Base-by-base conservation (phyloP, 2,113 vertebrate genomes). In the Murina feae region DNA sequence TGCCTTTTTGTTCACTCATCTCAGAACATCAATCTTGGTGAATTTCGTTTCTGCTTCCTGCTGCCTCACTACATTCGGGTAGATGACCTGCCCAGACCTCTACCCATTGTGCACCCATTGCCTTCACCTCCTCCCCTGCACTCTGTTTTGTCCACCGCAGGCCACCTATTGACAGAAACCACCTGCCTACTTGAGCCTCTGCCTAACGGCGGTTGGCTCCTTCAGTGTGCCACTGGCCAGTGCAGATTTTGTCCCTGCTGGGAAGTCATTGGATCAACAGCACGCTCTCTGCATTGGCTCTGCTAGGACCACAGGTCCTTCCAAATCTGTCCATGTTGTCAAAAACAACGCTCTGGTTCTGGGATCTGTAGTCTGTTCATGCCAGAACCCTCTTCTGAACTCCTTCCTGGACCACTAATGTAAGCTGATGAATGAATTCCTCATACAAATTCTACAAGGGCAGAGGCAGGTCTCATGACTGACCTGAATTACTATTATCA, bases 151-250 rank as follows among this genome's bases (percentile, higher is more conserved):
- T 79, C 85, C 55, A 93, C n/a, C 39, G 5, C 58, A 92, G 81
- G n/a, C 39, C n/a, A 35, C 90, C 74, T n/a, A 69, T 44, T 69
- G 72, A 92, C 84, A 78, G 74, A 85, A 90, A 65, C 55, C 78
- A 96, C 92, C 88, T 95, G 90, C 81, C 92, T 86, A 88, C 37
- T 86, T 90, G 96, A 95, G 78, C 47, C 37, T 89, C 55, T 85
- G 92, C 95, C 92, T 92, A 94, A 85, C 90, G 85, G 66, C 49
- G 55, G 0, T 68, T 96, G 95, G 95, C 92, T 89, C 5, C 30
- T 65, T 88, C 65, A 60, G 2, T 30, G 18, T 79, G 21, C 49
- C 25, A 86, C 85, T 74, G 76, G 96, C 85, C 82, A 85, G 71
- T 75, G 76, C 82, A 93, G 87, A 82, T 82, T 93, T 90, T 87